A percentile compares a stretch with the other conserved stretches of the same genome.
phyloP scores from a whole-genome alignment of 2,797 vertebrate genomes.

The Falco cherrug region DNA sequence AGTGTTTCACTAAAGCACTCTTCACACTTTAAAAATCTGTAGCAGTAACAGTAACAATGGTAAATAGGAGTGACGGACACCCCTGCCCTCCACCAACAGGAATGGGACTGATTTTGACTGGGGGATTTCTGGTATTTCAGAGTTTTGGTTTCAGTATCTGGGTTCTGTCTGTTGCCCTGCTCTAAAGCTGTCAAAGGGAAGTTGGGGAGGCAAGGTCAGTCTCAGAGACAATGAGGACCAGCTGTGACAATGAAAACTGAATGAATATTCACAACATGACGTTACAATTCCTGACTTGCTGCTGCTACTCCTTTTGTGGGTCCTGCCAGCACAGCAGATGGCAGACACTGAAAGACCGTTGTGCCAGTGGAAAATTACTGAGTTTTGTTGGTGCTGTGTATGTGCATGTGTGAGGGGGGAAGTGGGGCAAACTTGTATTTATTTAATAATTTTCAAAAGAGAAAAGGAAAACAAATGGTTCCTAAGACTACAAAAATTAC shows the following conservation, averaged over 20 bases:
- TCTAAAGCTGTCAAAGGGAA: not conserved
- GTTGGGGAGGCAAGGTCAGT: not conserved
- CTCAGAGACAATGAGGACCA: not conserved
- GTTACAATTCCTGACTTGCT: not conserved
- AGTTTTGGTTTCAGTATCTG: not conserved
- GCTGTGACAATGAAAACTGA: constrained; percentile 24
- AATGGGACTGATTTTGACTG: not conserved
- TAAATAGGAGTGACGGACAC: not conserved
- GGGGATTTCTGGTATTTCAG: not conserved
- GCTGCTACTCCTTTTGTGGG: not conserved
- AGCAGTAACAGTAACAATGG: not conserved
- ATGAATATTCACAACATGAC: constrained; percentile 13
- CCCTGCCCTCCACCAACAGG: not conserved
- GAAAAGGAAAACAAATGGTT: not conserved
- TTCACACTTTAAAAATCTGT: not conserved
- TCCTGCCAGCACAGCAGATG: constrained; percentile 60
- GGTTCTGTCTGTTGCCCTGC: not conserved
- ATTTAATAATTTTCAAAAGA: not conserved
- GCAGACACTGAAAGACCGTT: not conserved
- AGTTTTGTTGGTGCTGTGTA: not conserved
- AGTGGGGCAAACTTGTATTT: not conserved
- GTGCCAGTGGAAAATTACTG: constrained; percentile 47
- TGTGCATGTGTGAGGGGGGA: not conserved
- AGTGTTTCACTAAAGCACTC: not conserved
- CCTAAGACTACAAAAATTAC: not conserved